These are phyloP conservation scores for Synaphobranchus kaupii DNA, from an alignment of 2,797 vertebrate species.

Conservation along the genomic window DNA sequence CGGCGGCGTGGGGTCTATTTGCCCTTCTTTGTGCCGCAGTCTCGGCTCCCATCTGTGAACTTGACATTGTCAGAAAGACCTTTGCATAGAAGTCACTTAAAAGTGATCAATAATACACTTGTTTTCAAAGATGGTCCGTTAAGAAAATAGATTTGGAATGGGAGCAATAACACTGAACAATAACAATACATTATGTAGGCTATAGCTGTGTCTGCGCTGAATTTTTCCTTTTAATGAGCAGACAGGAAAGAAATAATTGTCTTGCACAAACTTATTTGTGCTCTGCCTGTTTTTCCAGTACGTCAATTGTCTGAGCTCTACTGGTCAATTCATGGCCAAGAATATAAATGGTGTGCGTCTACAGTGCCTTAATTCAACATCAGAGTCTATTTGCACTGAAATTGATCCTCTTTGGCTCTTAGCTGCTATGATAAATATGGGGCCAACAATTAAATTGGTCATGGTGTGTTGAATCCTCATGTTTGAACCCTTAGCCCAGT, in stretches of 20 bases:
- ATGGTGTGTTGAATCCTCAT: background rate
- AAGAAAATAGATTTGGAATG: background rate
- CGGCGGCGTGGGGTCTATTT: background rate
- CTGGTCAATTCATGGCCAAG: background rate
- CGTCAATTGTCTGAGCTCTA: background rate
- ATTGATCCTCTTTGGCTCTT: background rate
- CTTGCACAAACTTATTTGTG: background rate
- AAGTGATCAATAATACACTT: background rate
- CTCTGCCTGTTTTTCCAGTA: background rate
- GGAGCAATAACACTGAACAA: background rate
- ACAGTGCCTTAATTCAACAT: background rate
- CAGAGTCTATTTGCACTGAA: background rate
- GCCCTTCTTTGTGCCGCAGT: background rate
- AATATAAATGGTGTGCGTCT: background rate
- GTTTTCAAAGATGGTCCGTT: background rate
- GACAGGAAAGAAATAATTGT: background rate
- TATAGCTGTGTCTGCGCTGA: background rate
- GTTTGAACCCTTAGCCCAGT: background rate
- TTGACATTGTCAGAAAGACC: background rate
- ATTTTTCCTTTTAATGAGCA: background rate
- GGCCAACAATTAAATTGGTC: background rate
- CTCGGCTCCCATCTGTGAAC: background rate
- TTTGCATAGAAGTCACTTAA: background rate
- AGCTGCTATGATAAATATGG: background rate
- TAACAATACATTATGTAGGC: background rate